Conservation (phyloP, 1,140 invertebrate species). For the Copidosoma floridanum region DNA sequence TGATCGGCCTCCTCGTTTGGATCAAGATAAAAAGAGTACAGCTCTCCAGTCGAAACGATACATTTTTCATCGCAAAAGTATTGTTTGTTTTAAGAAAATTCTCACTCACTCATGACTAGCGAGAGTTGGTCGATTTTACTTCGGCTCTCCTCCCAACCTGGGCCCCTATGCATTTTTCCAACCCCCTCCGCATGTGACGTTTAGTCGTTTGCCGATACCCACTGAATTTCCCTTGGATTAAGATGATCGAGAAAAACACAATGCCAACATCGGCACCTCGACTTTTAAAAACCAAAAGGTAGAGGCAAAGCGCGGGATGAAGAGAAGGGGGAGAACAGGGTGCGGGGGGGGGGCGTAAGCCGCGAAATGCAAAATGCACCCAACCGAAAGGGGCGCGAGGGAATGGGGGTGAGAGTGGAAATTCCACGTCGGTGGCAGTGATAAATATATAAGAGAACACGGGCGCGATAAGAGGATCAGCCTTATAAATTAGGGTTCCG, state of each 20-base stretch:
- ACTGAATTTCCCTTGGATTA: conserved; percentile 21
- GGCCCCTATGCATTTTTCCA: not conserved
- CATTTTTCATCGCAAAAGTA: no score
- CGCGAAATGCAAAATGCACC: conserved; percentile 1
- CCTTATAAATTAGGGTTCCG: conserved; percentile 26
- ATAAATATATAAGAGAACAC: conserved; percentile 23
- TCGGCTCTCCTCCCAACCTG: not conserved
- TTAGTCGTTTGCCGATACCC: conserved; percentile 28
- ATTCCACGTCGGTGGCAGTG: conserved; percentile 42
- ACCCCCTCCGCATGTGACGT: conserved; percentile 24
- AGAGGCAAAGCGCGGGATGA: not conserved
- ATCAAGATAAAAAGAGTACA: no score
- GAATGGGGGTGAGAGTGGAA: conserved; percentile 43
- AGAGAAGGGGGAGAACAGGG: conserved; percentile 39
- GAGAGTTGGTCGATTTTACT: conserved; percentile 20
- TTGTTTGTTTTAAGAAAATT: no score
- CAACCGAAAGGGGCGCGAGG: conserved; percentile 28
- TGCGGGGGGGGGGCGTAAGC: not conserved
- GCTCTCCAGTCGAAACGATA: no score
- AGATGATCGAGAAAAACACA: no score
- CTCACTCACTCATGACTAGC: conserved; percentile 22
- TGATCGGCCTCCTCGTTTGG: no score
- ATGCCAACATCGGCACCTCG: no score
- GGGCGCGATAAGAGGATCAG: conserved; percentile 26
- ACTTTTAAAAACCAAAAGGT: no score